Base-by-base conservation (phyloP, 2,113 vertebrate genomes). In the Actenoides hombroni region DNA sequence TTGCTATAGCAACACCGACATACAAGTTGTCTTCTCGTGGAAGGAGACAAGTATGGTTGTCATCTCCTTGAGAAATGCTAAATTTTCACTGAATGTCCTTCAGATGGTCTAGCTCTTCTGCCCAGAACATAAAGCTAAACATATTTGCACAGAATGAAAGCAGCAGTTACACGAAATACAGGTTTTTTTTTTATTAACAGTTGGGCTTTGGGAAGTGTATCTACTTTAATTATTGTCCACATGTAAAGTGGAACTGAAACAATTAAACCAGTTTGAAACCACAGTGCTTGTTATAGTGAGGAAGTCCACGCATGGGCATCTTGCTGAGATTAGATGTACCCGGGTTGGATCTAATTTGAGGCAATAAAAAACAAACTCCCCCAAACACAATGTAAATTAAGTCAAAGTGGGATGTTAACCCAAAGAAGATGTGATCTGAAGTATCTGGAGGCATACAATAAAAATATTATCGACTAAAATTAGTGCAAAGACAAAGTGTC, bases 181-280 rank as follows among this genome's bases (percentile, higher is more conserved):
- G 14, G 20, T 6, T 19, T 46, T 49, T 64, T 81, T 75, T 56
- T 29, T 33, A 44, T 57, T 28, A 88, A 10, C 31, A 57, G 37
- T 4, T 37, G 35, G 57, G 39, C 53, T 95, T 84, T 60, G 78
- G 64, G 83, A 81, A 93, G 68, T 73, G 6, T 25, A 74, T 84
- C 69, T 33, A 11, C 44, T 86, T 49, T 16, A 86, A 46, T 87
- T 86, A 61, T 44, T 81, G 61, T 49, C 65, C 60, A 18, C 67
- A 19, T 44, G 59, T 69, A 25, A 94, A 88, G 86, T 93, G 86
- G 93, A 94, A 92, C 85, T 88, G 92, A 94, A 96, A 96, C 49
- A 80, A 80, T 92, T 74, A 77, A 68, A 75, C 8, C 76, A n/a
- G 93, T 63, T 88, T 44, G 69, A 94, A 96, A 90, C 90, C 88